These are phyloP conservation scores for Subanguina moxae DNA, from an alignment of 1,140 invertebrate species.

Conservation along the genomic window DNA sequence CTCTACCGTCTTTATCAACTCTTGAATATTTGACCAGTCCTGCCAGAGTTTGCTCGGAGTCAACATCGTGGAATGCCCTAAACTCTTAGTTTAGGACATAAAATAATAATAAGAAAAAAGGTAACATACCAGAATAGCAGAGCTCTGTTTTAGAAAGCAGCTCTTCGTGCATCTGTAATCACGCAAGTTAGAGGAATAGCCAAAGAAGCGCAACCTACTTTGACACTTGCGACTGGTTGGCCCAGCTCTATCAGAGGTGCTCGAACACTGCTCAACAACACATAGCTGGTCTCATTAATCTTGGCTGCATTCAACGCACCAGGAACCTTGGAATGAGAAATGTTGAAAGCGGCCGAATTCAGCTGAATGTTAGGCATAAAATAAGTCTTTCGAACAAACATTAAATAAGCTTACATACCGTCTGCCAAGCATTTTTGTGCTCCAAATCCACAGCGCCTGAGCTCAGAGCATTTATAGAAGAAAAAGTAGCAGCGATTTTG, in stretches of 20 bases:
- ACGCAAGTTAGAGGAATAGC: too few relatives aligned
- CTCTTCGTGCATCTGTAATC: constrained; percentile 22
- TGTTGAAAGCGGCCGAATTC: constrained; percentile 35
- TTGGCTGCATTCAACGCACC: constrained; percentile 45
- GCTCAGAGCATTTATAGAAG: constrained; percentile 22
- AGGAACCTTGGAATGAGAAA: constrained; percentile 52
- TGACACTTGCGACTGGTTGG: not conserved
- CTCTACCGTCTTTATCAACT: constrained; percentile 41
- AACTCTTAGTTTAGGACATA: not conserved
- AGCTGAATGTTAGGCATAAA: constrained; percentile 37
- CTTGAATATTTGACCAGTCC: constrained; percentile 32
- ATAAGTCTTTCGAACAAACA: not conserved
- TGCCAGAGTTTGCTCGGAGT: constrained; percentile 52
- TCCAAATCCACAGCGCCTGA: constrained; percentile 39
- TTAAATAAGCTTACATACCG: constrained; percentile 34
- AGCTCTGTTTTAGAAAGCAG: constrained; percentile 27
- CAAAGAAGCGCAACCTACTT: too few relatives aligned
- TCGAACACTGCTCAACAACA: constrained; percentile 37
- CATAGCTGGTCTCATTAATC: constrained; percentile 48
- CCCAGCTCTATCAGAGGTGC: constrained; percentile 39
- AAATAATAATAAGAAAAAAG: not conserved
- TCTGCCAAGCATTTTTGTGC: constrained; percentile 46
- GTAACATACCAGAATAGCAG: constrained; percentile 40
- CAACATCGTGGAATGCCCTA: constrained; percentile 48
- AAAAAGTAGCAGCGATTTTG: constrained; percentile 17